These are phyloP conservation scores for Petrolisthes cinctipes DNA, from an alignment of 2,888 invertebrate species.

Conservation along the genomic window DNA sequence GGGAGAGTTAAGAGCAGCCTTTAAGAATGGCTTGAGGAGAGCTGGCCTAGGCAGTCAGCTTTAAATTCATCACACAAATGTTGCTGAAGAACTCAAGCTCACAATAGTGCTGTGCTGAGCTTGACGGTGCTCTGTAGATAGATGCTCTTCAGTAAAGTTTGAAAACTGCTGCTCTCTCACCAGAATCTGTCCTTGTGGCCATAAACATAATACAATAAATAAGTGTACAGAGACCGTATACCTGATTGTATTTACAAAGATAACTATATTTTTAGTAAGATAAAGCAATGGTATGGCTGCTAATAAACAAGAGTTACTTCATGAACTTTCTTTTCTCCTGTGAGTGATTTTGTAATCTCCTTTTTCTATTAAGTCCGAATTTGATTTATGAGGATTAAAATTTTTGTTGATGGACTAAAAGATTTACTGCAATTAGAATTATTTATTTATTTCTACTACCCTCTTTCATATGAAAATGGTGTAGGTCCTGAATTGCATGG, in stretches of 20 bases:
- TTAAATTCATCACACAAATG: slow-evolving; percentile 28
- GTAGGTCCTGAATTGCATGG: no score
- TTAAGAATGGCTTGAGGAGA: neutral
- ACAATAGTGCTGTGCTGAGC: slow-evolving; percentile 8
- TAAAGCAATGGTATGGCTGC: slow-evolving; percentile 34
- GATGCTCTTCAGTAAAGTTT: slow-evolving; percentile 1
- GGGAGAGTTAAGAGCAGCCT: neutral
- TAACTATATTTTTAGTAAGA: slow-evolving; percentile 50
- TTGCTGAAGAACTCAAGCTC: slow-evolving; percentile 13
- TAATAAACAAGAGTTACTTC: slow-evolving; percentile 32
- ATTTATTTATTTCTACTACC: no score
- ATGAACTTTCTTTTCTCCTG: neutral
- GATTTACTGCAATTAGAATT: no score
- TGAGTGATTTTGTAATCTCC: neutral
- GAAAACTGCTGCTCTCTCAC: neutral
- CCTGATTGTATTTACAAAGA: slow-evolving; percentile 51
- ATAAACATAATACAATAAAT: neutral
- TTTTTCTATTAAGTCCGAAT: neutral
- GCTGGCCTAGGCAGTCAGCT: slow-evolving; percentile 40
- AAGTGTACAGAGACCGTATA: slow-evolving; percentile 38
- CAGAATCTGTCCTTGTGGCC: neutral
- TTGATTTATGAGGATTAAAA: no score
- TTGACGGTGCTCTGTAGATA: neutral
- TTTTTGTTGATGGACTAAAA: no score
- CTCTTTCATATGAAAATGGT: no score